phyloP scores from a whole-genome alignment of 2,888 invertebrate species.

The Schizotus pectinicornis region DNA sequence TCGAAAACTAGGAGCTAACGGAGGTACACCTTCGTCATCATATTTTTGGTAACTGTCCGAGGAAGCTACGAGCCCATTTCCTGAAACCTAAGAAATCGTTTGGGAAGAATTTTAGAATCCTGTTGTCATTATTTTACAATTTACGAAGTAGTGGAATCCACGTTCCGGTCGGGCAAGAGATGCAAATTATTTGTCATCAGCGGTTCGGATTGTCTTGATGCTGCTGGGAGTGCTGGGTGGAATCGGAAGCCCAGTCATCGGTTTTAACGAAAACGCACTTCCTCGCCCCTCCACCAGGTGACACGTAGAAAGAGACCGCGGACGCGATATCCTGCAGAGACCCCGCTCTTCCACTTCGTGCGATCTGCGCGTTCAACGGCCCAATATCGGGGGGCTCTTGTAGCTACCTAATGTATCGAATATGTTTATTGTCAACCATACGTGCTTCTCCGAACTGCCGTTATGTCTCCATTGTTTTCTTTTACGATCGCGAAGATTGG shows the following conservation, averaged over 20 bases:
- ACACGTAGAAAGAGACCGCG: conserved; percentile 8
- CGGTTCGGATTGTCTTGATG: no score
- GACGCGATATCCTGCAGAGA: conserved; percentile 11
- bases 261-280: conserved; percentile 10
- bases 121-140: no score
- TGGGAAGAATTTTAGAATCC: no score
- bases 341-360: neutral
- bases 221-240: no score
- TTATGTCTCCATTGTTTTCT: conserved; percentile 43
- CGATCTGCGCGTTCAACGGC: conserved; percentile 21
- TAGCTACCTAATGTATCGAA: conserved; percentile 26
- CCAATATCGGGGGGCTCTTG: conserved; percentile 17
- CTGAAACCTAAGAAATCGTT: no score
- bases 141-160: no score
- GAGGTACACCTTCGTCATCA: no score
- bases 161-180: no score
- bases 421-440: conserved; percentile 41
- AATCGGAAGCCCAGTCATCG: conserved; percentile 4
- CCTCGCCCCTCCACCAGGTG: conserved; percentile 19
- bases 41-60: no score
- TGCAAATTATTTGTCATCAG: no score
- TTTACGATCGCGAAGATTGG: conserved; percentile 23
- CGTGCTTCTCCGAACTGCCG: conserved; percentile 42
- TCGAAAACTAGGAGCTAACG: no score
- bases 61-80: no score